Conservation (phyloP, 2,113 vertebrate genomes). For the Fregetta grallaria region DNA sequence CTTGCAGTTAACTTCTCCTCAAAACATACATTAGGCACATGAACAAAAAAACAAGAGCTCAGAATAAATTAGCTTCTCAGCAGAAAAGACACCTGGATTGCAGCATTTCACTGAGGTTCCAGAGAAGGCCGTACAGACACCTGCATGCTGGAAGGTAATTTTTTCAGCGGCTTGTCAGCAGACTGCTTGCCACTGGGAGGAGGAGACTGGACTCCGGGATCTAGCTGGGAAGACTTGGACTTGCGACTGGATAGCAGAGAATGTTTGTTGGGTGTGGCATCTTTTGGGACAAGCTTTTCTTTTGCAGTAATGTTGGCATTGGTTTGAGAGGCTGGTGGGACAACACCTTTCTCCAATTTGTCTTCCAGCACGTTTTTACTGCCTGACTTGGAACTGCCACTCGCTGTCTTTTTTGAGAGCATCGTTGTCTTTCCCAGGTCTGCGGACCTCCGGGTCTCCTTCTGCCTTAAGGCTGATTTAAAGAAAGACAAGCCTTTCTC, state of each 20-base stretch:
- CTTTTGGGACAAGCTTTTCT: conserved; percentile 77
- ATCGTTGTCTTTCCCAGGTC: conserved; percentile 90
- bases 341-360: conserved; percentile 50
- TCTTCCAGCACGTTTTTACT: conserved; percentile 68
- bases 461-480: conserved; percentile 91
- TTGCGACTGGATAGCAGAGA: conserved; percentile 85
- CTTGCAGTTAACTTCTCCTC: conserved; percentile 75
- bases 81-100: conserved; percentile 70
- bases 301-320: conserved; percentile 47
- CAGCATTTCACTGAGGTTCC: conserved; percentile 87
- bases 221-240: conserved; percentile 89
- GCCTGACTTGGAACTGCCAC: conserved; percentile 76
- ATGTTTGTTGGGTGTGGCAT: conserved; percentile 80
- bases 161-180: conserved; percentile 82
- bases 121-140: conserved; percentile 87
- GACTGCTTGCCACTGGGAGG: conserved; percentile 82
- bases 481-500: conserved; percentile 97
- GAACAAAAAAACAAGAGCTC: conserved; percentile 76
- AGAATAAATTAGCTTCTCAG: conserved; percentile 83
- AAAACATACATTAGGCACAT: conserved; percentile 81
- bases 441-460: conserved; percentile 90
- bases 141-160: conserved; percentile 88
- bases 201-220: conserved; percentile 75
- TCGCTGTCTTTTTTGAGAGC: conserved; percentile 82
- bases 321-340: conserved; percentile 38